Evolutionary conservation across 2,113 vertebrate genomes (phyloP).

Genomic region (Panurus biarmicus): DNA sequence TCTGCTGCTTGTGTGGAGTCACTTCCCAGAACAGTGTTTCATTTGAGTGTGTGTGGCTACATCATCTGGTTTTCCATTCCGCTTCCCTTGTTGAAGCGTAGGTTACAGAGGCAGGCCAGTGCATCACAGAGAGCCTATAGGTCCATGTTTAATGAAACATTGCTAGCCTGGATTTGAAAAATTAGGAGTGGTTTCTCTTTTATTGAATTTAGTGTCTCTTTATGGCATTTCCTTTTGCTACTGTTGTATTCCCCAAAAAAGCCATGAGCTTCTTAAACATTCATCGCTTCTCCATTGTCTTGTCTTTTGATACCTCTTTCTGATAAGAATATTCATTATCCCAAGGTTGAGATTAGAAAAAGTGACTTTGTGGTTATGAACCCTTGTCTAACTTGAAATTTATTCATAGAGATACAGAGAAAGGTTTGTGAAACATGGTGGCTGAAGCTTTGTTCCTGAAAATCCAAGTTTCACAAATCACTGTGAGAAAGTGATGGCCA

Average conservation of each 20-base stretch:
- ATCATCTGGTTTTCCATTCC: neutral
- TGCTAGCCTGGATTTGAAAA: neutral
- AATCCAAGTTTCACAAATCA: neutral
- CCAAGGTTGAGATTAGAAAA: neutral
- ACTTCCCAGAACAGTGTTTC: neutral
- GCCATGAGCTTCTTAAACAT: neutral
- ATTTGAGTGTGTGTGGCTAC: rapidly evolving
- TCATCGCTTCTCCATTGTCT: neutral
- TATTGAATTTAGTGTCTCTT: neutral
- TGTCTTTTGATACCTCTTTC: neutral
- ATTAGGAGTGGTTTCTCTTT: neutral
- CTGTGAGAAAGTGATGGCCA: neutral
- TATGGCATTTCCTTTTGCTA: neutral
- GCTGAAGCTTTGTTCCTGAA: neutral
- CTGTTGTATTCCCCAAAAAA: neutral
- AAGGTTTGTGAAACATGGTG: neutral
- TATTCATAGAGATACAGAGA: neutral
- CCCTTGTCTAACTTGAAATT: neutral
- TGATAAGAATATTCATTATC: neutral
- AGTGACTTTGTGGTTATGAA: neutral
- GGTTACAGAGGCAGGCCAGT: neutral
- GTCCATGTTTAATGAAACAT: neutral
- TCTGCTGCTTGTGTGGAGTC: neutral
- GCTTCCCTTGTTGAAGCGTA: neutral
- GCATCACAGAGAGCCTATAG: neutral